Evolutionary conservation across 2,888 invertebrate genomes (phyloP).

Genomic region (Trissolcus brochymenae): DNA sequence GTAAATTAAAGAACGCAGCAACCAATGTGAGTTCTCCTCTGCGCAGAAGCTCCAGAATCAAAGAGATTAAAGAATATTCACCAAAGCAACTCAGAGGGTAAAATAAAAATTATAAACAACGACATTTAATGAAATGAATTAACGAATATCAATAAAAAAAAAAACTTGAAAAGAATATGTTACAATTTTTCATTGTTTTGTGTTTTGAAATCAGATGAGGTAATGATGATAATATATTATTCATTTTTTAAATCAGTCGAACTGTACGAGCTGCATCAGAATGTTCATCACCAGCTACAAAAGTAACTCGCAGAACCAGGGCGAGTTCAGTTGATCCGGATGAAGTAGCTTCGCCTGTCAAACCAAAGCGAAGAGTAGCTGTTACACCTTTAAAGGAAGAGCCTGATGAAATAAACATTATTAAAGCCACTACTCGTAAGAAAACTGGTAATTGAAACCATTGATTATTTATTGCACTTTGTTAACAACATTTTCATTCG

Average conservation of each 20-base stretch:
- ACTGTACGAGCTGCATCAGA: slow-evolving; percentile 25
- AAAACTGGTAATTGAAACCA: neutral
- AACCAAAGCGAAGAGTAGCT: slow-evolving; percentile 13
- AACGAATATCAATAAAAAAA: neutral
- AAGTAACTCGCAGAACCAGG: slow-evolving; percentile 15
- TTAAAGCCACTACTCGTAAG: neutral
- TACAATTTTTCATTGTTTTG: neutral
- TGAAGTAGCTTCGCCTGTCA: slow-evolving; percentile 14
- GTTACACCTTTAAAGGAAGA: slow-evolving; percentile 13
- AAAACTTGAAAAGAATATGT: neutral
- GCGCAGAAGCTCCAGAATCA: slow-evolving; percentile 18
- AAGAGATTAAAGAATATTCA: slow-evolving; percentile 12
- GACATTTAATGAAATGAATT: too few species aligned
- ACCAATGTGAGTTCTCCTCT: slow-evolving; percentile 5
- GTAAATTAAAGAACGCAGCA: neutral
- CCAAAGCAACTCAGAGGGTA: slow-evolving; percentile 19
- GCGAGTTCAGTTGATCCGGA: slow-evolving; percentile 37
- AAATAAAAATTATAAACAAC: neutral
- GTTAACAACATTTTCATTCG: too few species aligned
- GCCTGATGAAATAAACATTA: slow-evolving; percentile 4
- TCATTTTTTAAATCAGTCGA: slow-evolving; percentile 5
- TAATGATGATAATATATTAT: neutral
- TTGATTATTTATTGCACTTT: too few species aligned
- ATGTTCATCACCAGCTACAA: slow-evolving; percentile 21
- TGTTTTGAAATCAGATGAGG: neutral